Evolutionary conservation across 2,888 invertebrate species (phyloP), one percentile per base, ranked within the genome.

Genomic region (Ectemnius cavifrons): DNA sequence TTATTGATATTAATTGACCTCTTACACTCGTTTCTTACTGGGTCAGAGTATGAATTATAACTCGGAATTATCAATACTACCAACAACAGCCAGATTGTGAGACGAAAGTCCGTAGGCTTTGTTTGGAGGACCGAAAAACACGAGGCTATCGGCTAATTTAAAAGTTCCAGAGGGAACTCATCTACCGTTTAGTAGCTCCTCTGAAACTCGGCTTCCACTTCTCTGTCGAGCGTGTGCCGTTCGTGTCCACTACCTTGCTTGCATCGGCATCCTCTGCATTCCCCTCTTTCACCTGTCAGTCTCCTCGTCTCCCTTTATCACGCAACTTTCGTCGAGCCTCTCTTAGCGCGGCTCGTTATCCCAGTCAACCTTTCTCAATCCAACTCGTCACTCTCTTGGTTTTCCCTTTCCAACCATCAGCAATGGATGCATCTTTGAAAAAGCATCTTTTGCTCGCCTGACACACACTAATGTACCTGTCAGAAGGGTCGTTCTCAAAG

Each of bases 101-200:
- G 3, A 23, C 3, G 23, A 46, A 63, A 68, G 61, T 67, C 67
- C 52, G 47, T 18, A 23, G 64, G 62, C 76, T 80, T 81, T 80
- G 80, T 74, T 77, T 66, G 71, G 60, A 63, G 52, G 62, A 67
- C 73, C 67, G 75, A 75, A 77, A 75, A 71, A 37, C 78, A 69
- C 75, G 45, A 57, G 71, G 78, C 62, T 80, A 84, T 84, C 78
- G 84, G 77, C 83, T 84, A 87, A 87, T 87, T 86, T 85, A 83
- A 86, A 86, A 86, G 83, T 87, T 87, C 72, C 77, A 75, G 63
- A 11, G 11, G 67, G 72, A 87, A 84, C 83, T 86, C 85, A 78
- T 84, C 83, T 73, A 75, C 72, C 80, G 81, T 82, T 84, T 83
- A 85, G 82, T 81, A 73, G 77, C 74, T 71, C 13, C 73, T 69